phyloP scores from a whole-genome alignment of 1,140 invertebrate genomes.

The Drosophila sp. region DNA sequence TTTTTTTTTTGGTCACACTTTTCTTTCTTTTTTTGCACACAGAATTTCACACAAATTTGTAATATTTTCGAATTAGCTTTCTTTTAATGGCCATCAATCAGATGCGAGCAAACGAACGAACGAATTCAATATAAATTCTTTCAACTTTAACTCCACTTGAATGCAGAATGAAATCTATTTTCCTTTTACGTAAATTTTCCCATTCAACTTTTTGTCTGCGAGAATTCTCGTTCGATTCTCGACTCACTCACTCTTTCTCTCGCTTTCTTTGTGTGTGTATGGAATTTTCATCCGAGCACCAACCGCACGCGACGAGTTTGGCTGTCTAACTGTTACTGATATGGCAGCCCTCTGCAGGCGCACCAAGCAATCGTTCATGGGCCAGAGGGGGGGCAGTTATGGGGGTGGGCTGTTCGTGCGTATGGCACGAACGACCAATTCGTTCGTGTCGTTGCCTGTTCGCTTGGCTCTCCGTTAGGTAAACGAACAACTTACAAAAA shows the following conservation, averaged over 20 bases:
- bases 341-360: not conserved
- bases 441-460: conserved; percentile 3
- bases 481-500: not conserved
- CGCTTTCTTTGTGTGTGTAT: not conserved
- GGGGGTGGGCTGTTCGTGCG: not conserved
- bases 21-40: not conserved
- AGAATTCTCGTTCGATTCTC: conserved; percentile 23
- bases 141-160: no score
- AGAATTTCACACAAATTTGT: conserved; percentile 22
- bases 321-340: conserved; percentile 48
- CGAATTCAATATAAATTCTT: no score
- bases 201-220: no score
- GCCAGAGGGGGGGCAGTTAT: not conserved
- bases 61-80: conserved; percentile 33
- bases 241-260: not conserved
- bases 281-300: conserved; percentile 8
- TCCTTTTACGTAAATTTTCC: no score
- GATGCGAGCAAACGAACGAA: not conserved
- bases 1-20: conserved; percentile 58
- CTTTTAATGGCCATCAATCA: conserved; percentile 48
- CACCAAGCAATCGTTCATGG: not conserved
- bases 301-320: conserved; percentile 64
- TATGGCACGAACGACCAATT: not conserved
- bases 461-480: conserved; percentile 2
- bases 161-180: no score